phyloP scores from a whole-genome alignment of 2,797 vertebrate genomes.

The Arrhamphus sclerolepis region DNA sequence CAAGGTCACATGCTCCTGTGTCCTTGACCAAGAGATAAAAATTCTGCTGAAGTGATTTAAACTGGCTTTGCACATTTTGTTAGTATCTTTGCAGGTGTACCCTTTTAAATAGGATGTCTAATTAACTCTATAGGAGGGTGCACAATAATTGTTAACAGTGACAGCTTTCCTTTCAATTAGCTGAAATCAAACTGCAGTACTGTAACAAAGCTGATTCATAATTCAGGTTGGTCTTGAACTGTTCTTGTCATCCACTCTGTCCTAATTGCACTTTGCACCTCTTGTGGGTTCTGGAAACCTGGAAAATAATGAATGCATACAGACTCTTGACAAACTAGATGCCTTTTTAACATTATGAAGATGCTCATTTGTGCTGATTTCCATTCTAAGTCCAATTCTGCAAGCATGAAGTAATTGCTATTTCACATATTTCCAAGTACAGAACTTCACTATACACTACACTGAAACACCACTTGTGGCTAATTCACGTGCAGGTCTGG shows the following conservation, averaged over 20 bases:
- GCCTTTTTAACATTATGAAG: conserved; percentile 14
- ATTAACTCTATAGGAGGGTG: neutral
- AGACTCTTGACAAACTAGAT: conserved; percentile 11
- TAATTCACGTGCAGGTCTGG: no score
- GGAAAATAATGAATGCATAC: neutral
- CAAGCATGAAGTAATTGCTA: conserved; percentile 18
- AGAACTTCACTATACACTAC: conserved; percentile 33
- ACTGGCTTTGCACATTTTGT: neutral
- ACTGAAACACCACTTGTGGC: conserved; percentile 23
- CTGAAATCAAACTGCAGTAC: neutral
- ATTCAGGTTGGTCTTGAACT: conserved; percentile 3
- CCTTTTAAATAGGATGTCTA: neutral
- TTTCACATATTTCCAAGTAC: conserved; percentile 42
- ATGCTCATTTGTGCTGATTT: conserved; percentile 20
- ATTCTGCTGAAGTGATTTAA: conserved; percentile 5
- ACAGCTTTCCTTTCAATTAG: neutral
- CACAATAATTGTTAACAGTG: neutral
- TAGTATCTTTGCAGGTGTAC: neutral
- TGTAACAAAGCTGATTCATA: conserved; percentile 2
- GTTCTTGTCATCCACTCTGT: neutral
- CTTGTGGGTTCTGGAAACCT: neutral
- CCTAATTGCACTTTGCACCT: conserved; percentile 2
- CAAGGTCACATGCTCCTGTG: conserved; percentile 38
- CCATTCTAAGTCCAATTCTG: conserved; percentile 28
- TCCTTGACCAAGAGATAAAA: conserved; percentile 27